Evolutionary conservation across 2,797 vertebrate genomes (phyloP).

Genomic region (Tenualosa ilisha): DNA sequence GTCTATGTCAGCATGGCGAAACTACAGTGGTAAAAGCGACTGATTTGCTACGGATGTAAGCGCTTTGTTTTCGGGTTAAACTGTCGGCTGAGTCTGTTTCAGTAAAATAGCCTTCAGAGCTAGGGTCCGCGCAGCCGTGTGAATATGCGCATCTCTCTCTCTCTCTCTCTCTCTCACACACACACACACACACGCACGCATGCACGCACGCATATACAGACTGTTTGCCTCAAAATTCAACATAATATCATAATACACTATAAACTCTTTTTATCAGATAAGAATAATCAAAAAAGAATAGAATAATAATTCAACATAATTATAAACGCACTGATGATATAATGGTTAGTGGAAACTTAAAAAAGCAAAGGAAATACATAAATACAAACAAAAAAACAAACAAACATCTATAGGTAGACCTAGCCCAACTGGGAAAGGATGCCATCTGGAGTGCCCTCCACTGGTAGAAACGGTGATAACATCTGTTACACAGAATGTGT

Average conservation of each 20-base stretch:
- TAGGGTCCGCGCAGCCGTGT: slow-evolving; percentile 47
- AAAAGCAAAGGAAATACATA: too few species aligned
- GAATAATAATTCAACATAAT: too few species aligned
- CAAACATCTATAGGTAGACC: too few species aligned
- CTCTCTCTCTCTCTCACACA: slow-evolving; percentile 16
- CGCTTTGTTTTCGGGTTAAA: background rate
- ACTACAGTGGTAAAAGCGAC: background rate
- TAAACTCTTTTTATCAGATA: too few species aligned
- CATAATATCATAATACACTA: background rate
- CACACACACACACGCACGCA: background rate
- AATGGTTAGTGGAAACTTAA: too few species aligned
- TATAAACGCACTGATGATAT: too few species aligned
- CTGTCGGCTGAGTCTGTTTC: slow-evolving; percentile 32
- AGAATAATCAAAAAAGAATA: too few species aligned
- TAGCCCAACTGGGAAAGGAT: background rate
- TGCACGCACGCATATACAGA: background rate
- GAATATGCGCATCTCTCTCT: slow-evolving; percentile 43
- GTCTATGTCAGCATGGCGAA: background rate
- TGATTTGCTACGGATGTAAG: slow-evolving; percentile 18
- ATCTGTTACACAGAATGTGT: background rate
- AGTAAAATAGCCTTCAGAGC: slow-evolving; percentile 43
- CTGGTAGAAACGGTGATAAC: background rate
- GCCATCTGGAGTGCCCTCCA: slow-evolving; percentile 6
- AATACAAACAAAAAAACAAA: too few species aligned
- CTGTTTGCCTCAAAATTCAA: background rate